Evolutionary conservation across 2,888 invertebrate genomes (phyloP), one percentile per base, ranked within the genome.

Genomic region (Aleiodes leptofemur): DNA sequence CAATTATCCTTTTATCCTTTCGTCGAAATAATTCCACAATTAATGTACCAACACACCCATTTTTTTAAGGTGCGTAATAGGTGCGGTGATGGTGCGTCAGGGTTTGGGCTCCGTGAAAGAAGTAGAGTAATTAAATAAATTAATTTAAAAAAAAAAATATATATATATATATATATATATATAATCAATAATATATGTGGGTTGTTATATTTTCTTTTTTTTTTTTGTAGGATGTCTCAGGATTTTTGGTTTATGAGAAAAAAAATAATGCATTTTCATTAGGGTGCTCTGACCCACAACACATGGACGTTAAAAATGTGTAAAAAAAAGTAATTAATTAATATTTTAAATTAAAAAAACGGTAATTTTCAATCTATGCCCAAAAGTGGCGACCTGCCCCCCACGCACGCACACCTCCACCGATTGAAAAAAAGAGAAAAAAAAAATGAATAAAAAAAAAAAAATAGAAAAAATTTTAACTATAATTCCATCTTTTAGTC

Each of bases 241-340:
- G 79, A 77, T 76, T 79, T 76, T 77, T 43, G 76, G 76, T 75
- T 34, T 34, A 76, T 78, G 8, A 14, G 53, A 50, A 68, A n/a
- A 64, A 64, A 64, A 61, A 68, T 38, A 51, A 51, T 68, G 68
- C 77, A 72, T 76, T 74, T 70, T 80, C 74, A 82, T 82, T 82
- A 87, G 89, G 89, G 88, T 88, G 89, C 89, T 89, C 89, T 89
- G 89, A 89, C 89, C 89, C 89, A 89, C 88, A 89, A 89, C 89
- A 89, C 89, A 89, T 89, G 89, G 89, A 89, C 89, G 87, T 88
- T 82, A 81, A 82, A 77, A 73, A 43, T 43, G 43, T 66, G 72
- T 61, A 51, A 76, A 61, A 64, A 81, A 81, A 79, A 79, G 23
- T 78, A 78, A 79, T 80, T 82, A 78, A 79, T 80, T 79, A 79